Conservation (phyloP, 2,113 vertebrate genomes). For the Prolemur simus region DNA sequence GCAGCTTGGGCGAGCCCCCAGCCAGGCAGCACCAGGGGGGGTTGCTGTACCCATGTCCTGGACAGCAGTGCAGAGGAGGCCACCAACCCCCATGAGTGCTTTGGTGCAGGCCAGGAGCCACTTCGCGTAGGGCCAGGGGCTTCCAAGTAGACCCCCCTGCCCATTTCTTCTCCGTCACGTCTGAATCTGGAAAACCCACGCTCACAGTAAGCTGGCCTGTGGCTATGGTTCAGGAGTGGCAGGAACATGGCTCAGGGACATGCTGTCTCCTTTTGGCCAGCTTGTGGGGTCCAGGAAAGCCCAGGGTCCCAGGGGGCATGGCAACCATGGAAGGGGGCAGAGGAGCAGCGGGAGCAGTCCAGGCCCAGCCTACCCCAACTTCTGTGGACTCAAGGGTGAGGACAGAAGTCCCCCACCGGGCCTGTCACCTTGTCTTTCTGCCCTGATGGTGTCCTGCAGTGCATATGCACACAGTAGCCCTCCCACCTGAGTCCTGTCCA, state of each 20-base stretch:
- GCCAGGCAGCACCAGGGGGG: not conserved
- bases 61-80: not conserved
- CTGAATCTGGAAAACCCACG: not conserved
- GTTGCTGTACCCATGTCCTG: not conserved
- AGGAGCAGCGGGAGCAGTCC: too few species aligned
- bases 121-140: too few species aligned
- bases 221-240: not conserved
- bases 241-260: not conserved
- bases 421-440: not conserved
- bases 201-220: not conserved
- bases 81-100: not conserved
- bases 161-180: not conserved
- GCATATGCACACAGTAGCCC: not conserved
- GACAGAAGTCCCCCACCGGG: not conserved
- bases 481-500: not conserved
- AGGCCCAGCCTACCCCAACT: not conserved
- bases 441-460: fast-evolving
- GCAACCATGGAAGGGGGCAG: not conserved
- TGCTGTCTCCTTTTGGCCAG: not conserved
- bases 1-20: not conserved
- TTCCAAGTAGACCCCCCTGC: not conserved
- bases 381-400: not conserved
- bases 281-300: not conserved
- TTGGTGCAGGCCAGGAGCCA: not conserved
- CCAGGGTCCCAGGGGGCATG: not conserved